Base-by-base conservation (phyloP, 2,888 invertebrate genomes). In the Theodoxus fluviatilis region DNA sequence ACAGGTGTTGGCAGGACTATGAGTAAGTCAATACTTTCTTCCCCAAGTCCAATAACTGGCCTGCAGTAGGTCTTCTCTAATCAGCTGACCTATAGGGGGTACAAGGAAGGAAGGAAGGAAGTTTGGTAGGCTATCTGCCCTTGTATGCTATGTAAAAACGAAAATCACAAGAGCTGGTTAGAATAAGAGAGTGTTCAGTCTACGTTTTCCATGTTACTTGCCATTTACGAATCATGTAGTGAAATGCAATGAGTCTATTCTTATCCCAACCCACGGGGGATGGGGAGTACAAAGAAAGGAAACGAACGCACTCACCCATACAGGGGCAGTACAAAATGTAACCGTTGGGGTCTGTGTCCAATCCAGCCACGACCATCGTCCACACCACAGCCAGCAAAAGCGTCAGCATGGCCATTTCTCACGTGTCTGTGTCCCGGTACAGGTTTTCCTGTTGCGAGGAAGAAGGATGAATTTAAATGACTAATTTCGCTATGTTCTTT, bases 271-370 rank as follows among this genome's bases (percentile, higher is more conserved):
- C n/a, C n/a, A n/a, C n/a, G n/a, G n/a, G n/a, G n/a, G n/a, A n/a
- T n/a, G n/a, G n/a, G n/a, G n/a, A n/a, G n/a, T n/a, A n/a, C n/a
- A n/a, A n/a, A 35, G 15, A 3, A 47, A 28, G 1, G 25, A 63
- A n/a, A 22, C 9, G 38, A 38, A 59, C 67, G 22, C 65, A 81
- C 92, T 90, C 91, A 98, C 98, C 98, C 98, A 98, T 98, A 86
- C 98, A 98, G 0, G 98, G 98, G 89, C 98, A 98, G 85, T 94
- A 98, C 1, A 92, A 89, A 74, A 98, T 88, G 83, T 96, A 98
- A 37, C 98, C 98, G 86, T 91, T 91, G 1, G 85, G 82, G 81
- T 90, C 90, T 15, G 79, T 72, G 18, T 75, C 75, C 31, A 65
- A 37, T 22, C 35, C 2, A 4, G 0, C 7, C 31, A 59, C 59